Percentiles rank a stretch among this genome's conserved stretches.
Evolutionary conservation across 2,888 invertebrate species (phyloP).

Genomic region (Pemphredon lugubris): DNA sequence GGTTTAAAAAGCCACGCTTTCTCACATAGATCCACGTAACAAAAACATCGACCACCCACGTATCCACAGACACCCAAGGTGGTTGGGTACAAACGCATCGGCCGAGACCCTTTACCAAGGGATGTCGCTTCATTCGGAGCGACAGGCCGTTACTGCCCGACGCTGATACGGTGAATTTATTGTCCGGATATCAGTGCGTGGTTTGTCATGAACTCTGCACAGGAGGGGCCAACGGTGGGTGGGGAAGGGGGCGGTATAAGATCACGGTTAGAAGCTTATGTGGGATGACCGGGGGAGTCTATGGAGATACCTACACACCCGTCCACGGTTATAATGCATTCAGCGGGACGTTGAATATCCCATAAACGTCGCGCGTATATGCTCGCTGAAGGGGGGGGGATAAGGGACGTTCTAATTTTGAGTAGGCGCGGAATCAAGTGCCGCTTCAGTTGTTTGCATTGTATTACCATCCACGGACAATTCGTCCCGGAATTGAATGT

Average conservation of each 20-base stretch:
- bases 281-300: constrained; percentile 46
- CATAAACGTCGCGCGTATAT: constrained; percentile 70
- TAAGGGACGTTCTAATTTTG: constrained; percentile 44
- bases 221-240: not conserved
- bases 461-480: constrained; percentile 36
- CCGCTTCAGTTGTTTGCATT: constrained; percentile 46
- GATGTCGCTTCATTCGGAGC: constrained; percentile 21
- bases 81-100: too few species aligned
- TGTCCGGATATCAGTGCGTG: constrained; percentile 69
- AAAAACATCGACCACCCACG: too few species aligned
- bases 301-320: constrained; percentile 42
- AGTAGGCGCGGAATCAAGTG: constrained; percentile 26
- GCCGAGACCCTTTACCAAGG: constrained; percentile 21
- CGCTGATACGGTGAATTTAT: constrained; percentile 73
- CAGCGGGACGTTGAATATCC: constrained; percentile 57
- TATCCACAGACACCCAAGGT: not conserved
- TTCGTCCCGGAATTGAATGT: constrained; percentile 52
- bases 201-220: constrained; percentile 53
- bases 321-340: constrained; percentile 58
- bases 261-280: constrained; percentile 58
- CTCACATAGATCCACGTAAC: too few species aligned
- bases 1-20: too few species aligned
- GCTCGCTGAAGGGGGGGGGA: constrained; percentile 30
- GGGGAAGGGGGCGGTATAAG: constrained; percentile 42
- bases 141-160: constrained; percentile 52